Percentiles rank a stretch among this genome's conserved stretches.
Conservation (phyloP, 2,888 invertebrate species). For the Colletes collaris region DNA sequence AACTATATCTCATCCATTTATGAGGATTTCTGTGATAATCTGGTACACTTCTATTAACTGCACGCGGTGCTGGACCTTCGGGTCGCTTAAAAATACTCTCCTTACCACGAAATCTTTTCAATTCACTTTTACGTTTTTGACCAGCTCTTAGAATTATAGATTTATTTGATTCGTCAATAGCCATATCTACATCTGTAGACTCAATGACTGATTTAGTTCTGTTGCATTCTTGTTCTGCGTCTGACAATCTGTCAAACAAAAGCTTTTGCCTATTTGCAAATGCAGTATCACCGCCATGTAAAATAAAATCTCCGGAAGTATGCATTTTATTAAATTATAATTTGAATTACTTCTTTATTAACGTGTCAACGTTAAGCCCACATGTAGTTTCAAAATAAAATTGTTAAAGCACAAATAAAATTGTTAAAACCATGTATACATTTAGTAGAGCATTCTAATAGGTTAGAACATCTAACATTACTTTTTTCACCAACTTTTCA, state of each 20-base stretch:
- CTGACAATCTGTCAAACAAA: constrained; percentile 88
- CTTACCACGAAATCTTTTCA: constrained; percentile 87
- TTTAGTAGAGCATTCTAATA: not conserved
- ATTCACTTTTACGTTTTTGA: constrained; percentile 84
- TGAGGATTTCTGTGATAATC: constrained; percentile 89
- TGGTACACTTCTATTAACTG: constrained; percentile 81
- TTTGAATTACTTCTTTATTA: not conserved
- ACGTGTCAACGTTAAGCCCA: not conserved
- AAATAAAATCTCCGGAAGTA: constrained; percentile 59
- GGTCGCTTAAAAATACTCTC: constrained; percentile 93
- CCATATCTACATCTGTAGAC: not conserved
- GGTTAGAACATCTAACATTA: constrained; percentile 16
- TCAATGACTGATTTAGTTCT: constrained; percentile 26
- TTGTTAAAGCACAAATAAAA: constrained; percentile 1
- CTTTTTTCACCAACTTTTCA: not conserved
- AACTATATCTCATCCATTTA: constrained; percentile 92
- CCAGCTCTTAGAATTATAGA: constrained; percentile 77
- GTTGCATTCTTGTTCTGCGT: constrained; percentile 85
- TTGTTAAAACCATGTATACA: not conserved
- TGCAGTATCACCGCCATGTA: constrained; percentile 76
- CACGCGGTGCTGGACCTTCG: constrained; percentile 85
- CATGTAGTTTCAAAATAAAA: not conserved
- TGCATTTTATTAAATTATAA: constrained; percentile 43
- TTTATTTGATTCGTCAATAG: constrained; percentile 8
- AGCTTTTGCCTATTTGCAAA: constrained; percentile 87